Evolutionary conservation across 2,888 invertebrate genomes (phyloP), one percentile per base, ranked within the genome.

Genomic region (Philopedon plagiatum): DNA sequence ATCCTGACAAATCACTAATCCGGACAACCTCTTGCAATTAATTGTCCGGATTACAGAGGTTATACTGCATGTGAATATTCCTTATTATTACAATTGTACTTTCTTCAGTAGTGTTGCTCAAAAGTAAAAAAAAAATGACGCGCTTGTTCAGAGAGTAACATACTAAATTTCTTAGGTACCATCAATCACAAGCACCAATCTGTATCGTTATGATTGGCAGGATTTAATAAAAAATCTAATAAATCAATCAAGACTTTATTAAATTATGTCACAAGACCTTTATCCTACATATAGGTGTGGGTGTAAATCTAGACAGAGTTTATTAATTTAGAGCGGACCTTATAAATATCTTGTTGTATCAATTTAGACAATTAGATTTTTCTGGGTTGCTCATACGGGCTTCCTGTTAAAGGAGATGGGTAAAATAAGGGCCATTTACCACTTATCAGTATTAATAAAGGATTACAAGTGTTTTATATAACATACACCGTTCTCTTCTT

Each of bases 201-300:
- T 7, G 44, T 44, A 19, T 34, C 26, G n/a, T 49, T 8, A 7
- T 18, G 13, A 19, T 56, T 37, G 11, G 23, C 19, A 1, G 37
- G 57, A 18, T 56, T 34, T 23, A 58, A 58, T 58, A 57, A 26
- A 54, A 29, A 54, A 46, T 37, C 60, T 15, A 41, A 60, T 60
- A 60, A 60, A 60, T 60, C 60, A 60, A 60, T 60, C 60, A 60
- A 44, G 7, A 13, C 3, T 41, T 60, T 13, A 60, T 60, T 60
- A 26, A 60, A 60, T 60, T 44, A 60, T 60, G n/a, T 26, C 41
- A 44, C 41, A 26, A 60, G 26, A 26, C 26, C 26, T 23, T 41
- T 29, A 29, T 19, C 18, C 15, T 41, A 1, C 13, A n/a, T 3
- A 15, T 26, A 60, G 60, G 60, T 57, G 57, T 41, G 26, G 37